phyloP scores from a whole-genome alignment of 2,797 vertebrate genomes.

The Scolopax bukidnonensis region DNA sequence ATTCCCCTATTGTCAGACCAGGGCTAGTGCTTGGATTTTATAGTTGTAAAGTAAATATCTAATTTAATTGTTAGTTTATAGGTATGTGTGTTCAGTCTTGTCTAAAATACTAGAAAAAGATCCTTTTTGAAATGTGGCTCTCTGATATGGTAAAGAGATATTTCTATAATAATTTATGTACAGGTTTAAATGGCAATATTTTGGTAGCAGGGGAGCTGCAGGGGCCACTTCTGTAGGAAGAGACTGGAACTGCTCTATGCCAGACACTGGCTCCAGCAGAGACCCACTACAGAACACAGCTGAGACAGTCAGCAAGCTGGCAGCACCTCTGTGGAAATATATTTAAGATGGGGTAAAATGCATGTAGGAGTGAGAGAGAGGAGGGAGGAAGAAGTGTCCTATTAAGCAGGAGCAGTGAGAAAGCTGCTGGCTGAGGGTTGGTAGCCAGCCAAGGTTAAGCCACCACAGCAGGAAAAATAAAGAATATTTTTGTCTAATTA shows the following conservation, averaged over 20 bases:
- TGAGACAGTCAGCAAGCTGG: background rate
- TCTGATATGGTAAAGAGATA: background rate
- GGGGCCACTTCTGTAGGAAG: fast-evolving
- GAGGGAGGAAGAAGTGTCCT: background rate
- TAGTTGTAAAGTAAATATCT: background rate
- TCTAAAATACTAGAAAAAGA: background rate
- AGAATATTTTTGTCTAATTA: background rate
- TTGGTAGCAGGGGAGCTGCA: background rate
- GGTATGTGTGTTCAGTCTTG: background rate
- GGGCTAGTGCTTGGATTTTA: background rate
- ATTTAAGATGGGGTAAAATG: background rate
- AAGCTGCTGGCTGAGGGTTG: background rate
- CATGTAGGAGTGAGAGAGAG: background rate
- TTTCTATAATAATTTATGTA: background rate
- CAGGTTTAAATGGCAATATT: background rate
- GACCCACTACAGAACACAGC: background rate
- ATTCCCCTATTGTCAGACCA: background rate
- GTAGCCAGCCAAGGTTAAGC: background rate
- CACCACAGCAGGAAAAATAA: background rate
- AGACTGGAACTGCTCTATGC: background rate
- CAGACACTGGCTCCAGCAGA: fast-evolving
- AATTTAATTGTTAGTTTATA: background rate
- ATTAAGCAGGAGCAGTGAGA: background rate
- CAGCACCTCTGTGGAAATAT: background rate
- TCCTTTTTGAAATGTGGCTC: background rate